Percentiles rank a stretch among this genome's conserved stretches.
phyloP scores from a whole-genome alignment of 2,888 invertebrate species.

The Napeogenes sylphis region DNA sequence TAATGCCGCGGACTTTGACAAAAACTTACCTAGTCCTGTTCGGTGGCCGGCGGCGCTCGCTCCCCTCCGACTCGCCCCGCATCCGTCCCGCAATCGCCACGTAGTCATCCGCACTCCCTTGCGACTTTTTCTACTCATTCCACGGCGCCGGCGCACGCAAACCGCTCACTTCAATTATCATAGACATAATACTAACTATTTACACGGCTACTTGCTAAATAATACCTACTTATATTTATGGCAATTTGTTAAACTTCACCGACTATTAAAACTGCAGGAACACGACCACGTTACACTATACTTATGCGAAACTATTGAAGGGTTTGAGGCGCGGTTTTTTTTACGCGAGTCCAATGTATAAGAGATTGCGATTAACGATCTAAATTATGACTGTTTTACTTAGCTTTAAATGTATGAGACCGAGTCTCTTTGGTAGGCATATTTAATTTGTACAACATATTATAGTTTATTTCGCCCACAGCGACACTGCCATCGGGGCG shows the following conservation, averaged over 20 bases:
- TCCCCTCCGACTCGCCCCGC: constrained; percentile 41
- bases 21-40: constrained; percentile 77
- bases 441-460: constrained; percentile 77
- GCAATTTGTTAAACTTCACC: constrained; percentile 78
- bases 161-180: constrained; percentile 65
- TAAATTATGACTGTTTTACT: constrained; percentile 74
- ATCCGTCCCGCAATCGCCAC: constrained; percentile 38
- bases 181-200: constrained; percentile 68
- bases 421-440: constrained; percentile 79
- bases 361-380: constrained; percentile 61
- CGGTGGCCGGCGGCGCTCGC: constrained; percentile 71
- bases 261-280: constrained; percentile 77
- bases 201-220: constrained; percentile 73
- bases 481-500: constrained; percentile 34
- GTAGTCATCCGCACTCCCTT: constrained; percentile 46
- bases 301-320: constrained; percentile 76
- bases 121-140: constrained; percentile 71
- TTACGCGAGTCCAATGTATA: constrained; percentile 58
- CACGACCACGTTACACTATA: constrained; percentile 77
- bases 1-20: constrained; percentile 76
- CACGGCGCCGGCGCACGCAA: constrained; percentile 65
- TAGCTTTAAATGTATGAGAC: constrained; percentile 78
- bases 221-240: constrained; percentile 77
- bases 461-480: constrained; percentile 66
- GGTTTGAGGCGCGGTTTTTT: constrained; percentile 70